Conservation (phyloP, 2,888 invertebrate species). For the Crepidodera aurea region DNA sequence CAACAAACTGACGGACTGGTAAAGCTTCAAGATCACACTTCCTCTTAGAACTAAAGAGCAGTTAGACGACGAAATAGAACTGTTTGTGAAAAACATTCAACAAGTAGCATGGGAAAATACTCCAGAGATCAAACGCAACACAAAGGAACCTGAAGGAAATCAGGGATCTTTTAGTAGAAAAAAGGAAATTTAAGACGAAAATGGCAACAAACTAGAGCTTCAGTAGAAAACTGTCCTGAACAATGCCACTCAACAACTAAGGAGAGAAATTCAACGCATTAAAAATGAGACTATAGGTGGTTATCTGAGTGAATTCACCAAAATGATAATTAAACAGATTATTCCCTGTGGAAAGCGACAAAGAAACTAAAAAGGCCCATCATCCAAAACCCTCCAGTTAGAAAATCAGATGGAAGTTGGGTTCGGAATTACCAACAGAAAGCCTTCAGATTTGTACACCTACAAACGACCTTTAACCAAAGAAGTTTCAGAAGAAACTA, state of each 20-base stretch:
- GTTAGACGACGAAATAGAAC: not conserved
- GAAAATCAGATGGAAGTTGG: too few relatives aligned
- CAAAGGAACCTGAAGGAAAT: not conserved
- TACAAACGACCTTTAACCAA: too few relatives aligned
- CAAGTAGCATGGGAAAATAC: not conserved
- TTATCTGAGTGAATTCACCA: not conserved
- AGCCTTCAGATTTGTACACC: too few relatives aligned
- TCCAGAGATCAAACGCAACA: not conserved
- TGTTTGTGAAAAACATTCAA: not conserved
- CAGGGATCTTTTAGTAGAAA: not conserved
- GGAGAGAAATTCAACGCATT: too few relatives aligned
- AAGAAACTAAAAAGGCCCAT: too few relatives aligned
- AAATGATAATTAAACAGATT: not conserved
- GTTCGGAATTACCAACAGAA: too few relatives aligned
- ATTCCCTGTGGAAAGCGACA: too few relatives aligned
- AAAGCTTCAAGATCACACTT: not conserved
- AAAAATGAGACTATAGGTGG: too few relatives aligned
- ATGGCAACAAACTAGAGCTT: not conserved
- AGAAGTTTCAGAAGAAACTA: too few relatives aligned
- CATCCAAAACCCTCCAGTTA: too few relatives aligned
- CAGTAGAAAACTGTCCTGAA: not conserved
- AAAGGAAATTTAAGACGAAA: not conserved
- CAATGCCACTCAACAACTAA: not conserved
- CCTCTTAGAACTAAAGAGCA: not conserved
- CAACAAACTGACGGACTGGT: too few relatives aligned